A percentile compares a stretch with the other conserved stretches of the same genome.
These are phyloP conservation scores for Smittia aterrima DNA, from an alignment of 2,888 invertebrate genomes.

Conservation along the genomic window DNA sequence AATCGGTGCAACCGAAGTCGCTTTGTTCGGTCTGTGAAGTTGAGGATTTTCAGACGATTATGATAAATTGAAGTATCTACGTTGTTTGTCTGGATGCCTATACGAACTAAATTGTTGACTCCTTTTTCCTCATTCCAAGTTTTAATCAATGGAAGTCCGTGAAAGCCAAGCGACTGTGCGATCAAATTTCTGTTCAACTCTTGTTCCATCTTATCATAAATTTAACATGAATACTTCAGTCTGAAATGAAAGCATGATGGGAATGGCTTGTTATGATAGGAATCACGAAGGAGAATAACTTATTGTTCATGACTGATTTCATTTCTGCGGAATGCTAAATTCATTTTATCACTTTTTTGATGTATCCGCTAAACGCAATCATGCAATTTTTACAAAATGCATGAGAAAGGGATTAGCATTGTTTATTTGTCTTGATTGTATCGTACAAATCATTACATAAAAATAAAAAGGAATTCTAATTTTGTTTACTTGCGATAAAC, in stretches of 20 bases:
- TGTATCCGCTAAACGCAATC: no score
- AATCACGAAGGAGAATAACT: no score
- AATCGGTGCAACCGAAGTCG: slow-evolving; percentile 82
- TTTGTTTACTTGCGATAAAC: no score
- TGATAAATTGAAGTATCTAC: slow-evolving; percentile 74
- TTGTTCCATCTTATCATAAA: neutral
- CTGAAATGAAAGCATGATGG: slow-evolving; percentile 21
- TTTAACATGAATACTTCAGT: neutral
- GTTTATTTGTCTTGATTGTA: no score
- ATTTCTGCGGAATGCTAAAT: no score
- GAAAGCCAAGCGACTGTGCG: slow-evolving; percentile 74
- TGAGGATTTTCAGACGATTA: slow-evolving; percentile 74
- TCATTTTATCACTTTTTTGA: no score
- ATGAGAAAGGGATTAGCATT: no score
- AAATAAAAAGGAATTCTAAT: no score
- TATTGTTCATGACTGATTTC: no score
- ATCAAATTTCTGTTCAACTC: slow-evolving; percentile 51
- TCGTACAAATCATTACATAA: no score
- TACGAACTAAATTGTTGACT: slow-evolving; percentile 67
- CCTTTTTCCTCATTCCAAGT: slow-evolving; percentile 84
- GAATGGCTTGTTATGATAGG: neutral
- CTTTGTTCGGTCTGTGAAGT: slow-evolving; percentile 81
- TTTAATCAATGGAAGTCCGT: slow-evolving; percentile 84
- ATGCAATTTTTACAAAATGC: no score
- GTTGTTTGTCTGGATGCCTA: slow-evolving; percentile 57